Percentiles rank a stretch among this genome's conserved stretches.
phyloP scores from a whole-genome alignment of 2,888 invertebrate genomes.

The Tholera decimalis region DNA sequence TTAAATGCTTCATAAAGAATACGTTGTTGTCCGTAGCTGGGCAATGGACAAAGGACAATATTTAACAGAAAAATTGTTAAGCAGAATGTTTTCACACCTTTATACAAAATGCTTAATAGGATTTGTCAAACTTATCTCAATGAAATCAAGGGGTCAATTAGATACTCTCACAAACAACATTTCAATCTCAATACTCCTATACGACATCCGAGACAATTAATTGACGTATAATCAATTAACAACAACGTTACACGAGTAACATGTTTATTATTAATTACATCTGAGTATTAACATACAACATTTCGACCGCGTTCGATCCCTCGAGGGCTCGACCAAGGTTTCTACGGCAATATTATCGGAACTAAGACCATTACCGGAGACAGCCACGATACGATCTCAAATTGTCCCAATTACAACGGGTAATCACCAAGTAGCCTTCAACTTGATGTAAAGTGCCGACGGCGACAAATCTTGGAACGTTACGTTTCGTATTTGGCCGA shows the following conservation, averaged over 20 bases:
- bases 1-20: neutral
- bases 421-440: conserved; percentile 66
- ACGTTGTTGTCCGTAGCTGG: neutral
- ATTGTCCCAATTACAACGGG: conserved; percentile 66
- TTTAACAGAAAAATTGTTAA: neutral
- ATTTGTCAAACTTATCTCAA: too few relatives aligned
- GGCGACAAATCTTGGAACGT: conserved; percentile 49
- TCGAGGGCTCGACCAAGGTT: conserved; percentile 35
- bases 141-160: conserved; percentile 11
- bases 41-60: neutral
- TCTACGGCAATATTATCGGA: conserved; percentile 17
- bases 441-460: conserved; percentile 59
- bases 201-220: neutral
- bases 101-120: too few relatives aligned
- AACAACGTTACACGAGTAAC: conserved; percentile 2
- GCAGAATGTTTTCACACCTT: too few relatives aligned
- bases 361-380: conserved; percentile 45
- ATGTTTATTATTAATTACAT: conserved; percentile 28
- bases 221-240: conserved; percentile 32
- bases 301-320: conserved; percentile 16
- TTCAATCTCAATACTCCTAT: neutral
- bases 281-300: conserved; percentile 1
- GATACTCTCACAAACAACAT: neutral
- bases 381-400: conserved; percentile 62
- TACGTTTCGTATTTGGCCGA: conserved; percentile 28